phyloP scores from a whole-genome alignment of 2,797 vertebrate genomes.

The Rhynchonycteris naso region DNA sequence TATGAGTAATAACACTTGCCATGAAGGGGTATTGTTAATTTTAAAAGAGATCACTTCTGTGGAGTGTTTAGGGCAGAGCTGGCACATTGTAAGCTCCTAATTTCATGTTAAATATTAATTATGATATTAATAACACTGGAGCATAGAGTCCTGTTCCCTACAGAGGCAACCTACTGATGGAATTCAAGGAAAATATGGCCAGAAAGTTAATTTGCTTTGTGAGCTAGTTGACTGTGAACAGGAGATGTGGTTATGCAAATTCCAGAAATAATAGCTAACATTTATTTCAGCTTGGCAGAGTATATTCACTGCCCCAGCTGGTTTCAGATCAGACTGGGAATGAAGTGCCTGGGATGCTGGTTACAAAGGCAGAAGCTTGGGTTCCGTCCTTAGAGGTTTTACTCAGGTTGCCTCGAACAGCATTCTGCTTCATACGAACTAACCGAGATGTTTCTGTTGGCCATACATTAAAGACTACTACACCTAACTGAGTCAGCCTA shows the following conservation, averaged over 20 bases:
- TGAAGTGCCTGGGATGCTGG: not conserved
- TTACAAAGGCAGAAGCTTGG: not conserved
- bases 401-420: not conserved
- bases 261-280: slow-evolving; percentile 58
- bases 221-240: slow-evolving; percentile 46
- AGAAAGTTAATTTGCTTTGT: slow-evolving; percentile 63
- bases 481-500: not conserved
- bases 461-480: too few species aligned
- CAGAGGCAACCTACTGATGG: slow-evolving; percentile 33
- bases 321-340: slow-evolving; percentile 21
- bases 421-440: not conserved
- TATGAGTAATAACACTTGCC: not conserved
- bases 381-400: not conserved
- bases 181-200: slow-evolving; percentile 53
- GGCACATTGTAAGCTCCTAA: slow-evolving; percentile 28
- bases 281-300: slow-evolving; percentile 51
- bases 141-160: not conserved
- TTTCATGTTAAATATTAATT: slow-evolving; percentile 69
- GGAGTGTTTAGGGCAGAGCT: slow-evolving; percentile 25
- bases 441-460: not conserved
- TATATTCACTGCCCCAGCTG: not conserved
- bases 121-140: slow-evolving; percentile 58
- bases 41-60: slow-evolving; percentile 39
- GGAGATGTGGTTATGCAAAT: slow-evolving; percentile 67
- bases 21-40: slow-evolving; percentile 1